Conservation (phyloP, 2,888 invertebrate genomes). For the Achlya flavicornis region DNA sequence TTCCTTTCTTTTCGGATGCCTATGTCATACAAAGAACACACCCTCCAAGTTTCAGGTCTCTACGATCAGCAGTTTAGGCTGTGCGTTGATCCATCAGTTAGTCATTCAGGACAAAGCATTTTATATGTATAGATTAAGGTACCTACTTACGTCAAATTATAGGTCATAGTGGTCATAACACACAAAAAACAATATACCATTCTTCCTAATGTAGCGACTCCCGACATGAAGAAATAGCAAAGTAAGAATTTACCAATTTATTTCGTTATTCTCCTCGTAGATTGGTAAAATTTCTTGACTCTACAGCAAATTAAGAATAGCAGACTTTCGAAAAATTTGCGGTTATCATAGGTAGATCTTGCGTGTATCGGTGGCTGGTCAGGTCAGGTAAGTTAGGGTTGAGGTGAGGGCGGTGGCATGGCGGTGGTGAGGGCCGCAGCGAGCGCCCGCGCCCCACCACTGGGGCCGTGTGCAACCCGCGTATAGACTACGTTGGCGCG, state of each 20-base stretch:
- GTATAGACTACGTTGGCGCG: slow-evolving; percentile 79
- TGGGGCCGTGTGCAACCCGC: slow-evolving; percentile 83
- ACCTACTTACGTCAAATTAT: no score
- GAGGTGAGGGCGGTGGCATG: slow-evolving; percentile 43
- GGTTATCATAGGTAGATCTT: background rate
- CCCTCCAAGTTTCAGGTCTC: no score
- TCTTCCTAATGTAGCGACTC: no score
- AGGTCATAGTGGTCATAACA: no score
- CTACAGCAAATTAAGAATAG: background rate
- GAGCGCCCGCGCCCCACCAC: slow-evolving; percentile 65
- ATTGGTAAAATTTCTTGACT: background rate
- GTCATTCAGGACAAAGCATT: no score
- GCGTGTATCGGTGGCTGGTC: slow-evolving; percentile 20
- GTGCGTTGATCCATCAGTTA: no score
- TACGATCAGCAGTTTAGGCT: no score
- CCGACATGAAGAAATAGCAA: background rate
- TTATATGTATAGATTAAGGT: no score
- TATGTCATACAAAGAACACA: no score
- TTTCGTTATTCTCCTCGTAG: background rate
- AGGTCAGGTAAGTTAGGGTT: slow-evolving; percentile 37
- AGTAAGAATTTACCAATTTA: background rate
- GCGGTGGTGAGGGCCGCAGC: slow-evolving; percentile 21
- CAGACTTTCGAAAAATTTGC: background rate
- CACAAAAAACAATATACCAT: no score
- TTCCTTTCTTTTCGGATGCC: no score